Evolutionary conservation across 2,797 vertebrate species (phyloP), one percentile per base, ranked within the genome.

Genomic region (Danio tinwini): DNA sequence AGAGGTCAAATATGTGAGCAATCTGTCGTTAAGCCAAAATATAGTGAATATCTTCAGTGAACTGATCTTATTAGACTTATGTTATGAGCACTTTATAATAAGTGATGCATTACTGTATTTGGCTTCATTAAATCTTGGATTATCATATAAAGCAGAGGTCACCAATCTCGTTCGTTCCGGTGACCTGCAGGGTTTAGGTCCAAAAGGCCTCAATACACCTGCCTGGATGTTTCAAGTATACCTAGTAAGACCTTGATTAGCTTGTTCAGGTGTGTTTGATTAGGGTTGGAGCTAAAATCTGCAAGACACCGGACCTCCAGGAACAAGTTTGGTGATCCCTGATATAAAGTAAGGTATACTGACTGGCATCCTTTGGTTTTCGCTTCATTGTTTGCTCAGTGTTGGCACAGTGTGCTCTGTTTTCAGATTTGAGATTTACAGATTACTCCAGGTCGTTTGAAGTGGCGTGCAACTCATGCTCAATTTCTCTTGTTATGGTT

Each of bases 371-470:
- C 14, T 42, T 71, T 9, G 7, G n/a, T 44, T 13, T 72, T 58
- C 45, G 52, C n/a, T 72, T 40, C 39, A 56, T 17, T 29, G 3
- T n/a, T 55, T 70, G 53, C 17, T 45, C 40, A 14, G 19, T 45
- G 17, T 8, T 44, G 53, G 42, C 21, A 50, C 21, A 62, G 44
- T 45, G 44, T 40, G 37, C 37, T n/a, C 2, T 1, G 4, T 68
- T 73, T 74, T 74, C 21, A 69, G 47, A 42, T 65, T 65, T 56
- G 21, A 50, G 40, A 42, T 72, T 58, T 73, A 39, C 14, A 29
- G 44, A 39, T 73, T 39, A 73, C 49, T 59, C 9, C 55, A 13
- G 71, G 29, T 47, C 39, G 44, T 59, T 59, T 61, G 0, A 16
- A n/a, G n/a, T n/a, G 16, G 4, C 6, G 7, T 70, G 29, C 49